These are phyloP conservation scores for Danaus melanippus DNA, from an alignment of 1,140 invertebrate species.

Conservation along the genomic window DNA sequence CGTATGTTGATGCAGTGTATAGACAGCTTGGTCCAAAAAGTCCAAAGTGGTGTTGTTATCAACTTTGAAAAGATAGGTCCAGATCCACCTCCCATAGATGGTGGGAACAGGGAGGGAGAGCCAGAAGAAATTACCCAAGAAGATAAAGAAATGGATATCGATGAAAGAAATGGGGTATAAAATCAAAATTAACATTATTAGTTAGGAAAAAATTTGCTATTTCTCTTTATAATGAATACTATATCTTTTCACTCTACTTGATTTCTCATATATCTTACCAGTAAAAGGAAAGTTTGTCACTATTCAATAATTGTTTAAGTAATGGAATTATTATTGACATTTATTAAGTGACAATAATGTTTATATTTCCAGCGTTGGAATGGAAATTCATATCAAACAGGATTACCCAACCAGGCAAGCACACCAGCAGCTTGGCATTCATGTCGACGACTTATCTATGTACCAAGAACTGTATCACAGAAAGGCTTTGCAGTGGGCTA, in stretches of 20 bases:
- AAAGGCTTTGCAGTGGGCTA: constrained; percentile 95
- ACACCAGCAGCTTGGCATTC: constrained; percentile 82
- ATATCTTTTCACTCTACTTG: too few species aligned
- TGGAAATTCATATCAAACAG: constrained; percentile 45
- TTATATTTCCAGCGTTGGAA: constrained; percentile 50
- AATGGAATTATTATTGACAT: too few species aligned
- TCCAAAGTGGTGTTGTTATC: constrained; percentile 97
- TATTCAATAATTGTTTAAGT: too few species aligned
- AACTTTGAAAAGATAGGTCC: constrained; percentile 97
- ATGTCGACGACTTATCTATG: constrained; percentile 92
- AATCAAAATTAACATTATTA: too few species aligned
- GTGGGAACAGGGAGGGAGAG: constrained; percentile 49
- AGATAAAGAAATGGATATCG: constrained; percentile 53
- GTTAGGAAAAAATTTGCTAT: too few species aligned
- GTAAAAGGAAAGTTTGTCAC: too few species aligned
- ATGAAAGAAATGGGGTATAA: constrained; percentile 60
- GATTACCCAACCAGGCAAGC: constrained; percentile 30
- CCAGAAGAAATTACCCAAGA: constrained; percentile 50
- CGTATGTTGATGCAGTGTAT: constrained; percentile 96
- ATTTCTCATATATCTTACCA: too few species aligned
- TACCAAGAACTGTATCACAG: constrained; percentile 88
- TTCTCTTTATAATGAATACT: too few species aligned
- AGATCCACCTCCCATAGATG: constrained; percentile 82
- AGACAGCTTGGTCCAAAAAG: constrained; percentile 96
- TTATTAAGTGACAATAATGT: constrained; percentile 3